These are phyloP conservation scores for Tachina grossa DNA, from an alignment of 2,888 invertebrate species.

Conservation along the genomic window DNA sequence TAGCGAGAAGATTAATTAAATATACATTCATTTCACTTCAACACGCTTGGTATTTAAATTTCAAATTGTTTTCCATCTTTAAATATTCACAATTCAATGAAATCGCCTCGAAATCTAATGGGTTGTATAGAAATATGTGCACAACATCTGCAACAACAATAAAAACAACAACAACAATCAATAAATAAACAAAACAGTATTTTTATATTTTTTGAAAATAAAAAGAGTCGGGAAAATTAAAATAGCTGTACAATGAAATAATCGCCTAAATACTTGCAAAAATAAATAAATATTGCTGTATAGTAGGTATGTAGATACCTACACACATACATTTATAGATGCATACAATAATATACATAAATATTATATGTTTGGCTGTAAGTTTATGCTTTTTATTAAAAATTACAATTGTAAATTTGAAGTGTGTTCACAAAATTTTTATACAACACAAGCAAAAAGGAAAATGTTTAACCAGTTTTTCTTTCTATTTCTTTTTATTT, in stretches of 20 bases:
- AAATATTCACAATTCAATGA: constrained; percentile 69
- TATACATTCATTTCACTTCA: constrained; percentile 71
- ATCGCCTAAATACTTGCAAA: constrained; percentile 70
- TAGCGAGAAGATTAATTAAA: constrained; percentile 54
- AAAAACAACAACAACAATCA: constrained; percentile 36
- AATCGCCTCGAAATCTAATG: constrained; percentile 68
- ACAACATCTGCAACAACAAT: constrained; percentile 15
- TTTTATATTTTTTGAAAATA: constrained; percentile 34
- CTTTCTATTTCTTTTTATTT: neutral
- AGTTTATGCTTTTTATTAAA: constrained; percentile 44
- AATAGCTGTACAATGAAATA: constrained; percentile 67
- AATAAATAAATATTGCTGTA: constrained; percentile 50
- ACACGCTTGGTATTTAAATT: constrained; percentile 72
- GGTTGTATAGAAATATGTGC: constrained; percentile 42
- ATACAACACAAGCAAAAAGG: constrained; percentile 44
- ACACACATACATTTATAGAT: neutral
- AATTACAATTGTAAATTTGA: constrained; percentile 59
- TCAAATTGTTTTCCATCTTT: constrained; percentile 70
- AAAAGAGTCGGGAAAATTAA: constrained; percentile 42
- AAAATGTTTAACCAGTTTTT: constrained; percentile 42
- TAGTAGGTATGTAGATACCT: neutral
- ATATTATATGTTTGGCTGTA: constrained; percentile 9
- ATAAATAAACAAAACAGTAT: constrained; percentile 49
- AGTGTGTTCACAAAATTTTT: constrained; percentile 45
- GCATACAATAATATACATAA: neutral